Percentiles rank a stretch among this genome's conserved stretches.
Evolutionary conservation across 2,113 vertebrate species (phyloP).

Genomic region (Diadophis punctatus): DNA sequence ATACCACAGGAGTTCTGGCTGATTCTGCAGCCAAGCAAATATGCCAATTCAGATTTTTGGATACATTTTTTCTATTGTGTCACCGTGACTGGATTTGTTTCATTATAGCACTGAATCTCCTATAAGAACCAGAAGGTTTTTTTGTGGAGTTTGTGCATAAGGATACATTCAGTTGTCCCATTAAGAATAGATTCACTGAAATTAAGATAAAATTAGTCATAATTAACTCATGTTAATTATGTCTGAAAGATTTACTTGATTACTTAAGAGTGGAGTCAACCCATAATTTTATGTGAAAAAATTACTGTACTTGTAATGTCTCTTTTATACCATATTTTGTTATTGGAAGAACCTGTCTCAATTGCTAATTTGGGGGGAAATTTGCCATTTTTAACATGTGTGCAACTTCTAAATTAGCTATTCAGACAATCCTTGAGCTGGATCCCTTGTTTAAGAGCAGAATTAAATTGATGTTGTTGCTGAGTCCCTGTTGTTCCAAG

Average conservation of each 20-base stretch:
- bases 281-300: background rate
- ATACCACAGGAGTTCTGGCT: background rate
- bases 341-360: background rate
- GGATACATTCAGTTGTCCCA: background rate
- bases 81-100: background rate
- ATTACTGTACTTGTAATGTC: background rate
- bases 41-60: background rate
- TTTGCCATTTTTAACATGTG: conserved; percentile 5
- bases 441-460: background rate
- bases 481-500: conserved; percentile 56
- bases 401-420: background rate
- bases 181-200: background rate
- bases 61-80: background rate
- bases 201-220: background rate
- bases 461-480: conserved; percentile 32
- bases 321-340: background rate
- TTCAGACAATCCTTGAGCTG: background rate
- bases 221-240: background rate
- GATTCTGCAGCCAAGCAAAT: background rate
- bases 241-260: background rate
- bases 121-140: background rate
- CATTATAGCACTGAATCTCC: no score
- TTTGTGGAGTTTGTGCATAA: background rate
- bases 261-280: background rate
- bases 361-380: background rate